A percentile compares a stretch with the other conserved stretches of the same genome.
Evolutionary conservation across 1,140 invertebrate genomes (phyloP).

Genomic region (Megalopta genalis): DNA sequence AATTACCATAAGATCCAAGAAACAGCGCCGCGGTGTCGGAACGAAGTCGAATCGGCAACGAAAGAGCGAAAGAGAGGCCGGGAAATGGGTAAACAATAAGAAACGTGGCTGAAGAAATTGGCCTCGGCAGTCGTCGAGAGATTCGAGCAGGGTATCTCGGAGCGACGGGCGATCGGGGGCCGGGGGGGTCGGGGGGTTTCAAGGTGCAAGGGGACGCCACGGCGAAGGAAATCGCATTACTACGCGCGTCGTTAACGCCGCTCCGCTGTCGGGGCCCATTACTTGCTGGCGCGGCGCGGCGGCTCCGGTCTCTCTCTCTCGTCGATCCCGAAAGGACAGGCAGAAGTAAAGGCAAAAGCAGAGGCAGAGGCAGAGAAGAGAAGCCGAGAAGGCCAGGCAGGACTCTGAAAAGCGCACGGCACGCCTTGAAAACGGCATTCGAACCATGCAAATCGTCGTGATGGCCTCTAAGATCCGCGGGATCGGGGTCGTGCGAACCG

Average conservation of each 20-base stretch:
- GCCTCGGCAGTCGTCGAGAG: neutral
- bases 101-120: neutral
- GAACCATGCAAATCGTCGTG: slow-evolving; percentile 64
- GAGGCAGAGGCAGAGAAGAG: neutral
- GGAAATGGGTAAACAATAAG: no score
- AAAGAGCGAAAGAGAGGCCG: no score
- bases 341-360: neutral
- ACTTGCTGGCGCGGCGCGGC: neutral
- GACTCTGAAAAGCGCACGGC: slow-evolving; percentile 32
- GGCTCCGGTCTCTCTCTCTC: slow-evolving; percentile 19
- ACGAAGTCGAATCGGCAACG: no score
- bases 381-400: neutral
- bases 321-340: slow-evolving; percentile 47
- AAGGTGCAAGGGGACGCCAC: neutral
- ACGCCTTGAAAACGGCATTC: slow-evolving; percentile 57
- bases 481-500: slow-evolving; percentile 65
- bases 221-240: slow-evolving; percentile 26
- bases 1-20: no score
- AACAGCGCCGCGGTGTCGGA: no score
- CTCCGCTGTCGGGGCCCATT: slow-evolving; percentile 31
- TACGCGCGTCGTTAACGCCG: slow-evolving; percentile 34
- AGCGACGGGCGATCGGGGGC: neutral
- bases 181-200: neutral
- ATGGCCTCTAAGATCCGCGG: slow-evolving; percentile 62
- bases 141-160: neutral